Conservation (phyloP, 2,797 vertebrate genomes). For the Notamacropus eugenii region DNA sequence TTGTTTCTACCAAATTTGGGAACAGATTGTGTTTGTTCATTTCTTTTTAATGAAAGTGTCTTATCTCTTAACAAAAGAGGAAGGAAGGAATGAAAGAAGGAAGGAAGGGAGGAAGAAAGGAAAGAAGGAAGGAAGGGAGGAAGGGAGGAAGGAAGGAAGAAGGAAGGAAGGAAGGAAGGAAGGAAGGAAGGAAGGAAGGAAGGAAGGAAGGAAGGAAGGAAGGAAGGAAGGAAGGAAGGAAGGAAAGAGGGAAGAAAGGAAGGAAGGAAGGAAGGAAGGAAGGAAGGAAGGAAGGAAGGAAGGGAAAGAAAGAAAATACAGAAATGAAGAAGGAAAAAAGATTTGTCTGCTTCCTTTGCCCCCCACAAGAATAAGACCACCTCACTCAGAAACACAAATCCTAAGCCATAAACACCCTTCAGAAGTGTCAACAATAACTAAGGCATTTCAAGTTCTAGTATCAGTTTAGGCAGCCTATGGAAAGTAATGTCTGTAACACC, state of each 20-base stretch:
- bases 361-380: background rate
- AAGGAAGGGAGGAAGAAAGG: no score
- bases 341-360: background rate
- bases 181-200: no score
- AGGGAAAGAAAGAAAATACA: no score
- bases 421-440: constrained; percentile 70
- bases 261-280: no score
- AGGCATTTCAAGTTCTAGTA: background rate
- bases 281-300: no score
- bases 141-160: no score
- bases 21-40: background rate
- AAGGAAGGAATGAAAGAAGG: background rate
- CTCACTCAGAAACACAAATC: background rate
- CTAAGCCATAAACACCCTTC: constrained; percentile 27
- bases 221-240: no score
- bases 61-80: background rate
- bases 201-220: no score
- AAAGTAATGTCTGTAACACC: constrained; percentile 57
- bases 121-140: no score
- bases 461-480: background rate
- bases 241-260: no score
- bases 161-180: no score
- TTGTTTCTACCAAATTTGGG: constrained; percentile 18
- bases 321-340: no score
- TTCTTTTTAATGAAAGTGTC: constrained; percentile 27